phyloP scores from a whole-genome alignment of 1,140 invertebrate species.

The Belonocnema kinseyi region DNA sequence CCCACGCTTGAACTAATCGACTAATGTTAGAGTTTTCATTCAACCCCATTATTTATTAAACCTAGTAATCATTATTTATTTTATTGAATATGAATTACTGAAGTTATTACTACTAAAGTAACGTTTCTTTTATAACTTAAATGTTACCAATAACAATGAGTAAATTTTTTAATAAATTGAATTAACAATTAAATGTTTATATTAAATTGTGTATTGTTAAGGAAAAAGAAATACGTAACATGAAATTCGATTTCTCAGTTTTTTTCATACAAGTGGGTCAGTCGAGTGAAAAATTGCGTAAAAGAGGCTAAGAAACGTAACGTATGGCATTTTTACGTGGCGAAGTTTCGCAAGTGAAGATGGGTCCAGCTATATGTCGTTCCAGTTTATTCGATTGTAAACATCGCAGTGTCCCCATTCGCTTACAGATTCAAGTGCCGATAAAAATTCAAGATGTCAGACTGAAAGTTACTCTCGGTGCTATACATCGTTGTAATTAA shows the following conservation, averaged over 20 bases:
- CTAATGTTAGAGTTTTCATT: too few species aligned
- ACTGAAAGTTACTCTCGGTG: constrained; percentile 1
- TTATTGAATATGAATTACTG: too few species aligned
- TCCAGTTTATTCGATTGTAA: constrained; percentile 38
- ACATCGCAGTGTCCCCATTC: constrained; percentile 19
- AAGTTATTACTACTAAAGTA: too few species aligned
- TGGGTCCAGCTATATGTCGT: constrained; percentile 35
- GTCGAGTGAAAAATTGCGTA: background rate
- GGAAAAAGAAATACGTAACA: background rate
- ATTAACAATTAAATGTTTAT: too few species aligned
- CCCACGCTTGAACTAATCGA: too few species aligned
- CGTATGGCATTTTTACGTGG: constrained; percentile 8
- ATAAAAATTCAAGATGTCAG: constrained; percentile 14
- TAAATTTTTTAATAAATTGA: too few species aligned
- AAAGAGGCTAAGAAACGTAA: background rate
- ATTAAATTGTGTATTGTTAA: background rate
- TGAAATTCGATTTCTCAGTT: background rate
- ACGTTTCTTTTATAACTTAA: too few species aligned
- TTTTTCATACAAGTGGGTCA: background rate
- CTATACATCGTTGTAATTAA: constrained; percentile 1
- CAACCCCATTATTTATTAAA: too few species aligned
- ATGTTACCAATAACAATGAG: too few species aligned
- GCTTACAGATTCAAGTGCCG: constrained; percentile 3
- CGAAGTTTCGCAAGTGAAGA: constrained; percentile 41
- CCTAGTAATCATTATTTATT: too few species aligned